phyloP scores from a whole-genome alignment of 2,797 vertebrate genomes.

The Sebastes glaucus region DNA sequence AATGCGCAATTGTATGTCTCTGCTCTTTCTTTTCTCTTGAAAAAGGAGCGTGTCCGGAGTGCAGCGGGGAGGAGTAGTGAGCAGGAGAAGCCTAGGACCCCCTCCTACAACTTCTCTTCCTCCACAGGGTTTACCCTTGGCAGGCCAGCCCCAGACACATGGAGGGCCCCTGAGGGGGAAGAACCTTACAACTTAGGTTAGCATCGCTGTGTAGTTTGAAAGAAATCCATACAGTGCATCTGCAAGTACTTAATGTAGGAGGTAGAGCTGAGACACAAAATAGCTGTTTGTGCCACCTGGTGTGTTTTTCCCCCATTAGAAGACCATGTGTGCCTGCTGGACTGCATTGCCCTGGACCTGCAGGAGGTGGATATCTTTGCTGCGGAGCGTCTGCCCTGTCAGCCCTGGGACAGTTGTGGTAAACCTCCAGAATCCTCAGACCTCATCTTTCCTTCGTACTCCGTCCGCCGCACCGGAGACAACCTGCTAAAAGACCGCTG shows the following conservation, averaged over 20 bases:
- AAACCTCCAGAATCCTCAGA: slow-evolving; percentile 76
- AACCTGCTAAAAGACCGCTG: slow-evolving; percentile 93
- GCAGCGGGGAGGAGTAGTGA: slow-evolving; percentile 37
- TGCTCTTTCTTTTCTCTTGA: background rate
- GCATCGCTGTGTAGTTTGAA: background rate
- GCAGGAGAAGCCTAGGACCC: slow-evolving; percentile 38
- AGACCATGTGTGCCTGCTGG: slow-evolving; percentile 90
- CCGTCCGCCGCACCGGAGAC: slow-evolving; percentile 88
- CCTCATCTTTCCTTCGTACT: slow-evolving; percentile 90
- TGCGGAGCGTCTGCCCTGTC: slow-evolving; percentile 84
- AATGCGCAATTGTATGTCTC: background rate
- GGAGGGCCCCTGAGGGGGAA: slow-evolving; percentile 28
- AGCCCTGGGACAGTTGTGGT: slow-evolving; percentile 67
- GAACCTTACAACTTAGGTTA: slow-evolving; percentile 78
- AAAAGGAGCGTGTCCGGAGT: slow-evolving; percentile 73
- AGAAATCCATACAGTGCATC: background rate
- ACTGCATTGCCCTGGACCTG: slow-evolving; percentile 94
- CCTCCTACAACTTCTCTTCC: slow-evolving; percentile 15
- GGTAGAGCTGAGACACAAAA: background rate
- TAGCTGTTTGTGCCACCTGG: background rate
- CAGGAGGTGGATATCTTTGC: slow-evolving; percentile 98
- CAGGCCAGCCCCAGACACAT: slow-evolving; percentile 39
- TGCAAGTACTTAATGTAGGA: background rate
- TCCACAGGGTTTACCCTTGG: slow-evolving; percentile 63
- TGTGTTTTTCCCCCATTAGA: slow-evolving; percentile 70